Evolutionary conservation across 2,113 vertebrate genomes (phyloP).

Genomic region (Rhinichthys klamathensis): DNA sequence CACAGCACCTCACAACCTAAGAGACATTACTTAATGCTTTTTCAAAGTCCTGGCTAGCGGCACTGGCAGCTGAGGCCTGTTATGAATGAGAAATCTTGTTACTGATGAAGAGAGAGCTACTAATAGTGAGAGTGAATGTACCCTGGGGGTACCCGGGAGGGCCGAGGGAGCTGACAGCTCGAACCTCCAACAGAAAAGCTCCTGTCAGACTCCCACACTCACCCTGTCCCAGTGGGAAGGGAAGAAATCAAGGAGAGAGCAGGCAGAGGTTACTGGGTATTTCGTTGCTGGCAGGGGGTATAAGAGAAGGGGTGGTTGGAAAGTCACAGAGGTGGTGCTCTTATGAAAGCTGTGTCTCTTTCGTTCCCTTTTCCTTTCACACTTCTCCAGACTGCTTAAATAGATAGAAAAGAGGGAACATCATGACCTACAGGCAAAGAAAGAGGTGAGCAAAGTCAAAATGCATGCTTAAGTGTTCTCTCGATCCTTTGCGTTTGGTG

Average conservation of each 20-base stretch:
- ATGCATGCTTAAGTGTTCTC: neutral
- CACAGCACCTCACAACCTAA: slow-evolving; percentile 35
- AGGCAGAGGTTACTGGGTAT: slow-evolving; percentile 38
- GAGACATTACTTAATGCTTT: slow-evolving; percentile 31
- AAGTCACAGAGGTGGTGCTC: slow-evolving; percentile 28
- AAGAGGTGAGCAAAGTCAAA: slow-evolving; percentile 6
- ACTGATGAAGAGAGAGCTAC: slow-evolving; percentile 31
- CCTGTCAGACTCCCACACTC: slow-evolving; percentile 35
- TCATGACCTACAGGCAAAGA: slow-evolving; percentile 29
- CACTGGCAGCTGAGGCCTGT: slow-evolving; percentile 39
- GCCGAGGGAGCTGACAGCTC: slow-evolving; percentile 17
- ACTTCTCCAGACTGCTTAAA: slow-evolving; percentile 11
- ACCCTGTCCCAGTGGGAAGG: neutral
- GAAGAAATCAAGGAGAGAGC: neutral
- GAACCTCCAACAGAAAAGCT: slow-evolving; percentile 37
- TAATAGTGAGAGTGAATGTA: slow-evolving; percentile 5
- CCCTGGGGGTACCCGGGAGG: slow-evolving; percentile 5
- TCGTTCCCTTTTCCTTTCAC: neutral
- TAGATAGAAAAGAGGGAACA: slow-evolving; percentile 29
- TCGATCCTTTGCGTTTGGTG: neutral
- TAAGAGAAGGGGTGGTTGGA: neutral
- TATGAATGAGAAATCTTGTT: slow-evolving; percentile 29
- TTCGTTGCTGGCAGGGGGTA: slow-evolving; percentile 5
- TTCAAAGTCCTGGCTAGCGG: slow-evolving; percentile 44
- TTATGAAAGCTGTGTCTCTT: neutral